Conservation (phyloP, 2,888 invertebrate species). For the Heliconius aoede region DNA sequence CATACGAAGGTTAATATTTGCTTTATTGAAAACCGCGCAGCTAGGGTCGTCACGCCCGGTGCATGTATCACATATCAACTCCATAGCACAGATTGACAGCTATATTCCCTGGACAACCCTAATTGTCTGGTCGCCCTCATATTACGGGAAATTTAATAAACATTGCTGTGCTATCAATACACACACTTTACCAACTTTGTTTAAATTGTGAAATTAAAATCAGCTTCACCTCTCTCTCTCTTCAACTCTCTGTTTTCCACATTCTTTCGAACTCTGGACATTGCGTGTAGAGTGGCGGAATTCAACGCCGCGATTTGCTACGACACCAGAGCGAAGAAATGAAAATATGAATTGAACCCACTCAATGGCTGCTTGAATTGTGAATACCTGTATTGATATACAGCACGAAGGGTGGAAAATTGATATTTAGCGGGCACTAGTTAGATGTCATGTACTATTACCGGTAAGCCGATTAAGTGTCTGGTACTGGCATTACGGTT, state of each 20-base stretch:
- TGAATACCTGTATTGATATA: conserved; percentile 64
- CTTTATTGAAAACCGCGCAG: conserved; percentile 25
- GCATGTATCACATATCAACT: conserved; percentile 61
- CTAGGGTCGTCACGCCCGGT: conserved; percentile 53
- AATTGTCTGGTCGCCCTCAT: conserved; percentile 65
- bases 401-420: conserved; percentile 56
- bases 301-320: no score
- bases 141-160: conserved; percentile 75
- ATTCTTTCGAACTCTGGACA: no score
- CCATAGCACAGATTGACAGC: conserved; percentile 69
- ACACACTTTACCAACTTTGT: conserved; percentile 59
- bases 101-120: conserved; percentile 71
- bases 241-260: no score
- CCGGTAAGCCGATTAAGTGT: conserved; percentile 41
- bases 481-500: conserved; percentile 35
- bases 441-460: conserved; percentile 25
- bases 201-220: conserved; percentile 57
- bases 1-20: conserved; percentile 6
- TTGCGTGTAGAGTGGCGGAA: no score
- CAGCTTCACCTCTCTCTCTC: no score
- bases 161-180: conserved; percentile 61
- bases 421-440: conserved; percentile 25
- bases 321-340: no score
- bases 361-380: conserved; percentile 57
- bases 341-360: no score